Conservation (phyloP, 2,113 vertebrate genomes). For the Jacana jacana region DNA sequence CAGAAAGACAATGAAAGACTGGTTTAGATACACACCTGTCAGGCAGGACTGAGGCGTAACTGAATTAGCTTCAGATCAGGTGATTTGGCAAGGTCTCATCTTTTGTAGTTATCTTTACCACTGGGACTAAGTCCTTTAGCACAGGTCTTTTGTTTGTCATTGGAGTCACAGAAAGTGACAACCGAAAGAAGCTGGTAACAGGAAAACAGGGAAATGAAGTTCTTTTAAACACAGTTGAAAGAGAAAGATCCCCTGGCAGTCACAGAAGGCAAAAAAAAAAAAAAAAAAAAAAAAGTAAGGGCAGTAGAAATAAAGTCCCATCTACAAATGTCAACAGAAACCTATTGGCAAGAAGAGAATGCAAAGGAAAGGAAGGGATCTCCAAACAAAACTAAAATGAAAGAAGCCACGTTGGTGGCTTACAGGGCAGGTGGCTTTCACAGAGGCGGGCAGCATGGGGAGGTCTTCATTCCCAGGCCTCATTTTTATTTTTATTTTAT, state of each 20-base stretch:
- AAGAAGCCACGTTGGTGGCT: background rate
- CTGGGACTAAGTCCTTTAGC: background rate
- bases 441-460: background rate
- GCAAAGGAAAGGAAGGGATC: background rate
- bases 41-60: background rate
- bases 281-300: too few species aligned
- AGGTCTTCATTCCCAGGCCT: background rate
- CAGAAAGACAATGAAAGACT: slow-evolving; percentile 14
- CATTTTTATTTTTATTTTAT: background rate
- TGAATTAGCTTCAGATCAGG: background rate
- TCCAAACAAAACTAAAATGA: background rate
- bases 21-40: background rate
- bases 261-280: too few species aligned
- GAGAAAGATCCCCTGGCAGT: background rate
- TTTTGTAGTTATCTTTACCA: slow-evolving; percentile 13
- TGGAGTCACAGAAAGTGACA: background rate
- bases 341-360: background rate
- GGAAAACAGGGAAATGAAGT: background rate
- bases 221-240: background rate
- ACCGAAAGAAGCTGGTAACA: background rate
- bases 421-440: background rate
- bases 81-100: background rate
- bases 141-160: background rate
- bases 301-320: background rate
- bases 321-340: background rate